Evolutionary conservation across 1,140 invertebrate genomes (phyloP), one percentile per base, ranked within the genome.

Genomic region (Idris sp.): DNA sequence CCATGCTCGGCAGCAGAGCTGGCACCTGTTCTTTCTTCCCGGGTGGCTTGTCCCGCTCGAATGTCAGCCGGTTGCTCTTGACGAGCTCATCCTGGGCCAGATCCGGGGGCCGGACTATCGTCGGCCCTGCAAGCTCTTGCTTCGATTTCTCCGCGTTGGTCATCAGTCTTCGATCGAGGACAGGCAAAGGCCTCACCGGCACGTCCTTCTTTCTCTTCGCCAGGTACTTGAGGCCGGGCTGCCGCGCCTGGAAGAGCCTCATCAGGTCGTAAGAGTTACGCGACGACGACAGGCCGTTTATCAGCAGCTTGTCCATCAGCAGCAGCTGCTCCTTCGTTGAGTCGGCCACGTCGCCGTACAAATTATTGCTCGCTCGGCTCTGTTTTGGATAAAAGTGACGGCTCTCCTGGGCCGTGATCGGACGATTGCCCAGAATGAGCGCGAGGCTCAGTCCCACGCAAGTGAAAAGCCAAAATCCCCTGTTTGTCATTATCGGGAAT

Each of bases 391-490:
- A 61, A 43, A 62, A 61, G 38, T 68, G 10, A 36, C n/a, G n/a
- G n/a, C 46, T 58, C 19, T 81, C 59, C 53, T 77, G 71, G 31
- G 78, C 61, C 69, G 72, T 74, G 26, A 76, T 67, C 4, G 79
- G 81, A 22, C 80, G 79, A 72, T 81, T 80, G 13, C 71, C 81
- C 33, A 83, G 59, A 18, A 75, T 75, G n/a, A 83, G 44, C 16
- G 81, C 80, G 31, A 83, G 71, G n/a, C 80, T 81, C 13, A 82
- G 54, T 73, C 82, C 81, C 49, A 81, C 81, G 74, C 80, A 84
- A 33, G 78, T 81, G 41, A 83, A 74, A 22, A 84, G 64, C 79
- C 79, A 82, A 54, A 84, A 73, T 58, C 80, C 76, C 73, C 76
- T 77, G 44, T 78, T 78, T 58, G 81, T 77, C 82, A 84, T 84